Base-by-base conservation (phyloP, 2,888 invertebrate species). In the Stenurella melanura region DNA sequence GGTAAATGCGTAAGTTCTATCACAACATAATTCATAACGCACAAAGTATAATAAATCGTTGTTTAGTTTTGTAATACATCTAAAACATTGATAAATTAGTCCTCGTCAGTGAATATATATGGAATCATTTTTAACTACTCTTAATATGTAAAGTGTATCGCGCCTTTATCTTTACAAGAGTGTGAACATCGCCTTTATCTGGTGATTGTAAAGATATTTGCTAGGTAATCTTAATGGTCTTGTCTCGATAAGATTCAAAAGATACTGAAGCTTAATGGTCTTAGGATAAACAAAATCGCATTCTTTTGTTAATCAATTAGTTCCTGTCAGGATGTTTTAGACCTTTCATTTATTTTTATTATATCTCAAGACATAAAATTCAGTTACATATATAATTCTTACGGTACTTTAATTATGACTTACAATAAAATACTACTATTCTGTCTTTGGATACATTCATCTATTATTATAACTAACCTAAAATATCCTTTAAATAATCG, bases 101-200 rank as follows among this genome's bases (percentile, higher is more conserved):
- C 21, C n/a, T 67, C 26, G 67, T 67, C 67, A 54, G 67, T 26
- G 15, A 50, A 54, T 50, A 50, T 54, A 67, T 67, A 54, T 9
- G 12, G 50, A 67, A 54, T 67, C 67, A 67, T 67, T 67, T 67
- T 67, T 67, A 67, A 67, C 67, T 54, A 54, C 54, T 67, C 67
- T 67, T 54, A 66, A 58, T 70, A 70, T 61, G 61, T 72, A 72
- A 70, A 70, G 63, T 63, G 72, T 73, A 73, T 73, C 54, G 61
- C 76, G 60, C 72, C 67, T 69, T 76, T 80, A 80, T 80, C 80
- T 75, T n/a, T 73, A 80, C 80, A 80, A 63, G 68, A 76, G 77
- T 80, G 80, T 79, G 80, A 80, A 80, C 78, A 80, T 64, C 63
- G 57, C 68, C 75, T 76, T 80, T 80, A 80, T 79, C 80, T 77